phyloP scores from a whole-genome alignment of 2,113 vertebrate species.

The Vanacampus margaritifer region DNA sequence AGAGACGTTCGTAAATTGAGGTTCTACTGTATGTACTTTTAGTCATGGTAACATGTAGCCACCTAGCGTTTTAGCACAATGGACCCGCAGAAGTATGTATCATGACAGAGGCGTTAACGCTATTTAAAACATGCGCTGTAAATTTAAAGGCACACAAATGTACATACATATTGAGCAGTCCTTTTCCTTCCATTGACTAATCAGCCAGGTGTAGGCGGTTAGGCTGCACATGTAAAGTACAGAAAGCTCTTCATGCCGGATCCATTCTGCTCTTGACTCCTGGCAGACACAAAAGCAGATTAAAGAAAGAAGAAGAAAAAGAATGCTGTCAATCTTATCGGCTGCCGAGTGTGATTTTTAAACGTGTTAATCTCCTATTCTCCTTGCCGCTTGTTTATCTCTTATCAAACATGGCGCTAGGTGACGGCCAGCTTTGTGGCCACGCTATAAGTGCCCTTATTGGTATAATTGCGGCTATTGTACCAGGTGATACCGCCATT shows the following conservation, averaged over 20 bases:
- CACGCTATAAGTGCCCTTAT: slow-evolving; percentile 72
- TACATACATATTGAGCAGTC: background rate
- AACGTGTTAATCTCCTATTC: slow-evolving; percentile 74
- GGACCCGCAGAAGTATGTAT: background rate
- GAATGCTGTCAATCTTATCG: slow-evolving; percentile 70
- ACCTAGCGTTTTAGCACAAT: background rate
- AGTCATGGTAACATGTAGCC: background rate
- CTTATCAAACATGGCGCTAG: slow-evolving; percentile 69
- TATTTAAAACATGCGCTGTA: background rate
- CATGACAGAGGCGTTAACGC: background rate
- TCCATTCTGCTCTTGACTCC: slow-evolving; percentile 63
- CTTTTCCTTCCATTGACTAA: background rate
- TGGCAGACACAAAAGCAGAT: slow-evolving; percentile 66
- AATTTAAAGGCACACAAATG: no score
- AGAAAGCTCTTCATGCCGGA: slow-evolving; percentile 57
- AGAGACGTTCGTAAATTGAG: no score
- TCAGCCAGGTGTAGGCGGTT: slow-evolving; percentile 35
- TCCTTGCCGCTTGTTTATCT: slow-evolving; percentile 61
- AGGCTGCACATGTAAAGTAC: slow-evolving; percentile 56
- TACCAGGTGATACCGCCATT: slow-evolving; percentile 70
- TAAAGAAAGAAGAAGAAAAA: slow-evolving; percentile 34
- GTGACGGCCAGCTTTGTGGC: slow-evolving; percentile 64
- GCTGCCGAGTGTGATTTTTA: slow-evolving; percentile 72
- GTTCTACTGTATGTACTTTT: background rate
- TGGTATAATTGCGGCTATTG: slow-evolving; percentile 76